Conservation (phyloP, 2,888 invertebrate species). For the Leucoptera coffeella region DNA sequence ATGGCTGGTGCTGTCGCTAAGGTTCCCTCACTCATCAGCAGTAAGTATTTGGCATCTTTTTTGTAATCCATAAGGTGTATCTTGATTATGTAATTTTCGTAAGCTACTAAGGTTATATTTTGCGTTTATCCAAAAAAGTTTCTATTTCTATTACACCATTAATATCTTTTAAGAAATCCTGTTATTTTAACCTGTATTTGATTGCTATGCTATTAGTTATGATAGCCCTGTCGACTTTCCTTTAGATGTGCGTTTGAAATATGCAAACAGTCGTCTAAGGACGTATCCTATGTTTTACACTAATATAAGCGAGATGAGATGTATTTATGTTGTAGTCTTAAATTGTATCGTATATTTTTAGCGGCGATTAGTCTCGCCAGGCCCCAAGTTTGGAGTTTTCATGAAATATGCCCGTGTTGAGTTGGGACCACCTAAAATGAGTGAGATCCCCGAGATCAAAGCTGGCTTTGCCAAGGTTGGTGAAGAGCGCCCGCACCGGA, state of each 20-base stretch:
- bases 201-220: neutral
- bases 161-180: too few relatives aligned
- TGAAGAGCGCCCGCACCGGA: constrained; percentile 67
- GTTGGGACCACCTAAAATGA: constrained; percentile 81
- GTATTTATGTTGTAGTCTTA: constrained; percentile 3
- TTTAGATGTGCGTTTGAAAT: too few relatives aligned
- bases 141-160: too few relatives aligned
- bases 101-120: neutral
- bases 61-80: neutral
- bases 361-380: constrained; percentile 56
- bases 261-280: too few relatives aligned
- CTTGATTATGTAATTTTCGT: constrained; percentile 1
- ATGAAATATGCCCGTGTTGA: constrained; percentile 92
- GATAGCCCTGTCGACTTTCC: too few relatives aligned
- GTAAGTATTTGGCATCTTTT: constrained; percentile 18
- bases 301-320: constrained; percentile 8
- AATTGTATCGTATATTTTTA: constrained; percentile 24
- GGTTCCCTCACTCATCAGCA: constrained; percentile 24
- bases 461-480: constrained; percentile 64
- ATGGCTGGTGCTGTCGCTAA: constrained; percentile 31
- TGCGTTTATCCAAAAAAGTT: too few relatives aligned
- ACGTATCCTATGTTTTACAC: constrained; percentile 5
- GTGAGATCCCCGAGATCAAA: constrained; percentile 80
- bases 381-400: constrained; percentile 66
- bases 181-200: too few relatives aligned